Conservation (phyloP, 2,888 invertebrate genomes). For the Ophioninae sp. region DNA sequence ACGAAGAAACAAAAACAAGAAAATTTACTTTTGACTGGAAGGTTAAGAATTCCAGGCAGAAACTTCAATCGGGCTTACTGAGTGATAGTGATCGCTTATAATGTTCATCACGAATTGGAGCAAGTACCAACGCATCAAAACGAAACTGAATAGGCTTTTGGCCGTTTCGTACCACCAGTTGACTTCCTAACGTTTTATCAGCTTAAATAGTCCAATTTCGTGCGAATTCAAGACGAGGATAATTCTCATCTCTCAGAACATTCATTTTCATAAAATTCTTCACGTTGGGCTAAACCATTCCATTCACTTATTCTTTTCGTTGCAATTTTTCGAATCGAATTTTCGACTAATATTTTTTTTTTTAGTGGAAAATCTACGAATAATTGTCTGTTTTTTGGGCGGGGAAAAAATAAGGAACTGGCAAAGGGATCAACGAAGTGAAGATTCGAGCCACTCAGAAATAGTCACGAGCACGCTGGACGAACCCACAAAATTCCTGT, state of each 20-base stretch:
- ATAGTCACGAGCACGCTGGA: slow-evolving; percentile 49
- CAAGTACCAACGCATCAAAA: slow-evolving; percentile 72
- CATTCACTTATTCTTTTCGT: background rate
- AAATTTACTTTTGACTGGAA: background rate
- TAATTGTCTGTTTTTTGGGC: slow-evolving; percentile 4
- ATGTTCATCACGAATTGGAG: slow-evolving; percentile 64
- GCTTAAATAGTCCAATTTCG: background rate
- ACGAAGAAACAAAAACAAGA: background rate
- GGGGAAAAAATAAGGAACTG: slow-evolving; percentile 24
- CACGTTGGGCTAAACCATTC: background rate
- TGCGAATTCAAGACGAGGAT: background rate
- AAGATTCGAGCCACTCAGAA: slow-evolving; percentile 43
- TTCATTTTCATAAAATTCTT: background rate
- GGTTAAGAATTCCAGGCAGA: slow-evolving; percentile 39
- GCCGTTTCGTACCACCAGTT: slow-evolving; percentile 42
- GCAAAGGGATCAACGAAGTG: slow-evolving; percentile 32
- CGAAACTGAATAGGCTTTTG: slow-evolving; percentile 71
- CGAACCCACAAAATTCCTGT: slow-evolving; percentile 34
- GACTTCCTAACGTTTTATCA: slow-evolving; percentile 7
- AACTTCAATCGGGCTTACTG: slow-evolving; percentile 1
- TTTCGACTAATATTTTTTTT: no score
- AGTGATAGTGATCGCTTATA: background rate
- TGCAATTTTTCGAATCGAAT: no score
- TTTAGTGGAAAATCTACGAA: background rate
- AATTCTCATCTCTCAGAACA: background rate